Evolutionary conservation across 2,797 vertebrate species (phyloP), one percentile per base, ranked within the genome.

Genomic region (Acestrorhynchus altus): DNA sequence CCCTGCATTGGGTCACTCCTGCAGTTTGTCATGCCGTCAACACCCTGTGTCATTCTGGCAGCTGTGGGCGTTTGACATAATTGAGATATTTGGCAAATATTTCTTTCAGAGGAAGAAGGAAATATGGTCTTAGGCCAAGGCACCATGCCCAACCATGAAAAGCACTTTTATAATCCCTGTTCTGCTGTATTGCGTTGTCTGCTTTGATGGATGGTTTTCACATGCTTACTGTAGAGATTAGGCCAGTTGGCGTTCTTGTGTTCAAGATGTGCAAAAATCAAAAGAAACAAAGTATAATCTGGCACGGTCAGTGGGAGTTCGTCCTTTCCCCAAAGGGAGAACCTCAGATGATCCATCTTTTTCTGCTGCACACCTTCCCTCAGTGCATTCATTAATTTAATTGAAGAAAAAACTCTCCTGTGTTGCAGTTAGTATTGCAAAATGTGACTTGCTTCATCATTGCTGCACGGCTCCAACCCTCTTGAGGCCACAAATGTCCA

Each of bases 21-120:
- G 57, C 66, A 67, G 82, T 85, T 81, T 83, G 52, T 83, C 83
- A 82, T 70, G 72, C 71, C 65, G 57, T 80, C 54, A 84, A 10
- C 51, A 40, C 56, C 40, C 65, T 80, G 67, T 82, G 76, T 78
- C 72, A 52, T 81, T 79, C 68, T 79, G 75, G 65, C 78, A 73
- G 80, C 79, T 79, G 9, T 66, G 67, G 63, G 51, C 42, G 69
- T 78, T 80, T 76, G 80, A 83, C 70, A 82, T 74, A 76, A 81
- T 81, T 83, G 73, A 83, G 81, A 77, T 83, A 77, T 82, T 85
- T 81, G 77, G 60, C 76, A 73, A 83, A 77, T 76, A 79, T 79
- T 79, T 81, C 44, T 72, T 77, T 77, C 52, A 74, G 47, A 80
- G 77, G 65, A 78, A 61, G 64, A 78, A 76, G 72, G 72, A 84